Evolutionary conservation across 2,888 invertebrate genomes (phyloP).

Genomic region (Malthinus seriepunctatus): DNA sequence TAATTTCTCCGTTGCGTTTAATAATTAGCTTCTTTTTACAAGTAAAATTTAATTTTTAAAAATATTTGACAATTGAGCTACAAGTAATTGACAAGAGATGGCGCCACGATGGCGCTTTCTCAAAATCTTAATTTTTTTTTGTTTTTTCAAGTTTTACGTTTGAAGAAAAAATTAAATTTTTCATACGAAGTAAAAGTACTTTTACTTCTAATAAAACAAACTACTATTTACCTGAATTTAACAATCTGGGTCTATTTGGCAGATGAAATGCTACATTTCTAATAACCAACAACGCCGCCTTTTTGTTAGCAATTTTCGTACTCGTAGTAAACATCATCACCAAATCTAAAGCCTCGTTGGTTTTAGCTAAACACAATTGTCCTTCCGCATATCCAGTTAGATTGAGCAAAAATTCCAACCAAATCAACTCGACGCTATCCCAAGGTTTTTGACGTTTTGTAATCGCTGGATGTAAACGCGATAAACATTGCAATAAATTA

Average conservation of each 20-base stretch:
- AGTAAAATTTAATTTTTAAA: too few relatives aligned
- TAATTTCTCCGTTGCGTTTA: too few relatives aligned
- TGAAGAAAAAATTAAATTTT: too few relatives aligned
- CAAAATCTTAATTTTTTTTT: neutral
- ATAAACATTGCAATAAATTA: slow-evolving; percentile 55
- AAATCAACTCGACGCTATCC: slow-evolving; percentile 58
- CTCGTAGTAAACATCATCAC: slow-evolving; percentile 44
- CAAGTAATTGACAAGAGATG: too few relatives aligned
- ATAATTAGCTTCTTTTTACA: too few relatives aligned
- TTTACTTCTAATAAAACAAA: slow-evolving; percentile 12
- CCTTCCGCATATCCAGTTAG: slow-evolving; percentile 61
- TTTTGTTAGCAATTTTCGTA: slow-evolving; percentile 43
- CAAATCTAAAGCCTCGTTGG: slow-evolving; percentile 49
- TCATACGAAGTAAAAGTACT: too few relatives aligned
- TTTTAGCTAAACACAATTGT: slow-evolving; percentile 58
- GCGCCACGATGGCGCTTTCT: neutral
- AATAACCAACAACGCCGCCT: slow-evolving; percentile 56
- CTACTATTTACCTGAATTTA: slow-evolving; percentile 55
- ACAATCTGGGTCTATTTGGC: slow-evolving; percentile 57
- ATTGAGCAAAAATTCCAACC: slow-evolving; percentile 58
- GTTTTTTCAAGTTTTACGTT: neutral
- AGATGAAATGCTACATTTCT: slow-evolving; percentile 61
- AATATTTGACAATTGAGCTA: too few relatives aligned
- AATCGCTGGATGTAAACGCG: slow-evolving; percentile 58
- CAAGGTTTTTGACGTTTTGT: slow-evolving; percentile 59